Evolutionary conservation across 2,888 invertebrate species (phyloP).

Genomic region (Ormyrus rosae): DNA sequence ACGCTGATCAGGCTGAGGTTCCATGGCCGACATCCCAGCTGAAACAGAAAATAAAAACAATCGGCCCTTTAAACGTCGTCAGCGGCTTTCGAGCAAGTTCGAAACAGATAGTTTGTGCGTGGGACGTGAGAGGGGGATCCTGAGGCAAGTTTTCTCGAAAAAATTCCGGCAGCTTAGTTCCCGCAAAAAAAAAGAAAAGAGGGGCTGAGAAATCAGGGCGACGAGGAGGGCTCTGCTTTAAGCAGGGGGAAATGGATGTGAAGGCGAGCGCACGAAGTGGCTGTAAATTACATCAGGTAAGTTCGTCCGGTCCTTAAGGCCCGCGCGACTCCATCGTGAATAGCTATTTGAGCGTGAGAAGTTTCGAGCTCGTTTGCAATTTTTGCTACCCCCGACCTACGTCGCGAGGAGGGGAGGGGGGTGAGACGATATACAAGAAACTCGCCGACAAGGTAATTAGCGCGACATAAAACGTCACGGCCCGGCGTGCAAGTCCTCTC

Average conservation of each 20-base stretch:
- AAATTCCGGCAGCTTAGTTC: neutral
- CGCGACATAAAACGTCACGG: conserved; percentile 56
- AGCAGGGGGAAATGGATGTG: neutral
- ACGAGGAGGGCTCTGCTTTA: neutral
- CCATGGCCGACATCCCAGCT: conserved; percentile 82
- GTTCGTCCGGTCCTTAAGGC: conserved; percentile 40
- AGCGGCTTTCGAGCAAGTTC: too few relatives aligned
- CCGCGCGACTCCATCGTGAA: conserved; percentile 47
- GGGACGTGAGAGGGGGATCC: neutral
- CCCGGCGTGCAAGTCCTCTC: conserved; percentile 12
- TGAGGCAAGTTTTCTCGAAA: neutral
- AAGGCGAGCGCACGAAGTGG: conserved; percentile 24
- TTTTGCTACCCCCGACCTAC: conserved; percentile 19
- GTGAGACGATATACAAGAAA: conserved; percentile 48
- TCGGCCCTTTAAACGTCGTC: too few relatives aligned
- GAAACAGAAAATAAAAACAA: conserved; percentile 54
- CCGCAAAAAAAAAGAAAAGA: neutral
- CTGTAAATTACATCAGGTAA: conserved; percentile 51
- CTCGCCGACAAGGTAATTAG: conserved; percentile 57
- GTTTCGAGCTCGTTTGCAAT: conserved; percentile 53
- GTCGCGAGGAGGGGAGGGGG: neutral
- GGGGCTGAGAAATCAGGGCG: conserved; percentile 20
- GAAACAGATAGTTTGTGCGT: too few relatives aligned
- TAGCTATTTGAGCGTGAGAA: conserved; percentile 52
- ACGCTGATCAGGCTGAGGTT: conserved; percentile 82